phyloP scores from a whole-genome alignment of 1,140 invertebrate species.

The Whitmania pigra region DNA sequence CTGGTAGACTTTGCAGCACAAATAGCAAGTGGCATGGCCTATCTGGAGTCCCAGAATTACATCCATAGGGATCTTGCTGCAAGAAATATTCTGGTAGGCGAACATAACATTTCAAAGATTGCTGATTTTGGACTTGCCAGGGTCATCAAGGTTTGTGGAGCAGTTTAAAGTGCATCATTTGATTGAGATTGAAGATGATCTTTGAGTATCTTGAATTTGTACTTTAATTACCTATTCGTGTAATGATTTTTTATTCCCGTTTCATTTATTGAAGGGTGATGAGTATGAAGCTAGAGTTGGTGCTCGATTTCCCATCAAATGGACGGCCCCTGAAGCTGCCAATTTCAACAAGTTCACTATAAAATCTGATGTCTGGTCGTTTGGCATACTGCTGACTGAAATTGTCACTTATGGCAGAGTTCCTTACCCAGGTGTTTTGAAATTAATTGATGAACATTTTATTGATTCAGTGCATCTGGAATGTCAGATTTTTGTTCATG shows the following conservation, averaged over 20 bases:
- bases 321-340: slow-evolving; percentile 93
- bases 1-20: slow-evolving; percentile 96
- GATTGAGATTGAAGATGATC: neutral
- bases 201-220: no score
- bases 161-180: neutral
- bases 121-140: slow-evolving; percentile 92
- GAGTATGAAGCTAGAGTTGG: slow-evolving; percentile 83
- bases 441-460: neutral
- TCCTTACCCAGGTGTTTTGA: slow-evolving; percentile 66
- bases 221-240: neutral
- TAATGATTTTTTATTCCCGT: neutral
- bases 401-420: slow-evolving; percentile 93
- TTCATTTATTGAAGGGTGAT: slow-evolving; percentile 58
- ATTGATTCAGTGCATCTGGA: neutral
- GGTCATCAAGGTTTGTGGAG: slow-evolving; percentile 62
- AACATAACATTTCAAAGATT: slow-evolving; percentile 74
- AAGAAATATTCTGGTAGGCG: slow-evolving; percentile 88
- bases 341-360: slow-evolving; percentile 99
- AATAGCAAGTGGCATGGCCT: slow-evolving; percentile 97
- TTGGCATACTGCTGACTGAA: slow-evolving; percentile 96
- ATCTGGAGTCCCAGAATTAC: slow-evolving; percentile 96
- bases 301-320: slow-evolving; percentile 89
- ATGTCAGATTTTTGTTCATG: neutral
- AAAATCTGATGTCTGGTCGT: slow-evolving; percentile 99
- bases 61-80: slow-evolving; percentile 60